Evolutionary conservation across 2,888 invertebrate genomes (phyloP).

Genomic region (Ichneumoninae sp.): DNA sequence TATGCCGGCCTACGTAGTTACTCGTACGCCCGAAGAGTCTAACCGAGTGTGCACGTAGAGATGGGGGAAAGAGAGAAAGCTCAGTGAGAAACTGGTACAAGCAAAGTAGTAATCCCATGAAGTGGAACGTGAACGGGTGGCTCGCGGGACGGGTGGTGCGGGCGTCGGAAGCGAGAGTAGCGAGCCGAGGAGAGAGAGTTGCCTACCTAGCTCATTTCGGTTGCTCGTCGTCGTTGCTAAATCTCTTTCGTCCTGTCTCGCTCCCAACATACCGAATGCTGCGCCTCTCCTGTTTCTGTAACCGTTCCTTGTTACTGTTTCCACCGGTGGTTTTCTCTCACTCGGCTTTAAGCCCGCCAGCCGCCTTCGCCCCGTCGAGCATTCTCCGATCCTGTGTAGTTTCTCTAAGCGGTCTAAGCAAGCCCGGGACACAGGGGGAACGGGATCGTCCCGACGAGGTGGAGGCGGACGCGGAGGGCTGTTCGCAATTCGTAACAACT

Average conservation of each 20-base stretch:
- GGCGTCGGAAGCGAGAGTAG: background rate
- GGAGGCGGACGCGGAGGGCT: conserved; percentile 37
- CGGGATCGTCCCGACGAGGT: conserved; percentile 24
- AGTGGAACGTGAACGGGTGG: conserved; percentile 45
- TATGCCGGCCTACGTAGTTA: background rate
- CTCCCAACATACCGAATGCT: conserved; percentile 4
- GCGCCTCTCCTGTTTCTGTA: conserved; percentile 11
- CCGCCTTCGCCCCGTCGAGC: conserved; percentile 36
- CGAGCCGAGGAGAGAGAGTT: conserved; percentile 16
- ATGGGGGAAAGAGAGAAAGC: conserved; percentile 21
- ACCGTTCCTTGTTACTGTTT: conserved; percentile 24
- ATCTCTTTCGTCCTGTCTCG: conserved; percentile 53
- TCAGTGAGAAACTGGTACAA: conserved; percentile 50
- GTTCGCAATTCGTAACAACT: conserved; percentile 79
- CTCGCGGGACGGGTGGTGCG: background rate
- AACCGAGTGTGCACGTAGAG: conserved; percentile 20
- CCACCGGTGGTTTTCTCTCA: conserved; percentile 58
- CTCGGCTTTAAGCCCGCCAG: conserved; percentile 65
- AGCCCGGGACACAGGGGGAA: background rate
- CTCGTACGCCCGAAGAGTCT: conserved; percentile 1
- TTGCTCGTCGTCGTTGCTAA: conserved; percentile 56
- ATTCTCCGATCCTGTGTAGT: conserved; percentile 49
- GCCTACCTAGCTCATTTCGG: conserved; percentile 53
- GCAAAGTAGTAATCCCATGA: conserved; percentile 55
- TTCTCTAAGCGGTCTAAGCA: conserved; percentile 58